Percentiles rank a stretch among this genome's conserved stretches.
Evolutionary conservation across 2,797 vertebrate genomes (phyloP).

Genomic region (Balearica regulorum): DNA sequence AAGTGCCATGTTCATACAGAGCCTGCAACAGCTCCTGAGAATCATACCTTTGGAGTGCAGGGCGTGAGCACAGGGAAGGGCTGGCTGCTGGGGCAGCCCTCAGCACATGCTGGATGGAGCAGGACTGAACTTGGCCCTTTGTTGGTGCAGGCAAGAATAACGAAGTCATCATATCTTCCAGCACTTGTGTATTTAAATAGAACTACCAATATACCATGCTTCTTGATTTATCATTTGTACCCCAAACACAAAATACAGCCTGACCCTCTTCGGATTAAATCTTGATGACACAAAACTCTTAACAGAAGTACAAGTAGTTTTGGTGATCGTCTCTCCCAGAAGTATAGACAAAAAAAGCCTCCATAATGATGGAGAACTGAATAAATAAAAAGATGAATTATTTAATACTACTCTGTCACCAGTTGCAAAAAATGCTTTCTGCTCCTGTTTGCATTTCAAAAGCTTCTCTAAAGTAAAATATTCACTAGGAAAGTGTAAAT

Average conservation of each 20-base stretch:
- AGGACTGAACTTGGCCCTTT: not conserved
- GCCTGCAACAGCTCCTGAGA: not conserved
- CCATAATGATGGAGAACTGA: not conserved
- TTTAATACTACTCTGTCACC: not conserved
- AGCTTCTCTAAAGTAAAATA: not conserved
- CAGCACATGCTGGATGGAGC: not conserved
- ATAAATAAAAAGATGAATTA: not conserved
- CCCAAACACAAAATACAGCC: not conserved
- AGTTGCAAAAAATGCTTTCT: not conserved
- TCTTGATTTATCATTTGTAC: not conserved
- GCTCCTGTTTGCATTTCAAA: not conserved
- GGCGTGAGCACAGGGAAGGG: not conserved
- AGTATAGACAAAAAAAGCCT: not conserved
- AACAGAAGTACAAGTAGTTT: not conserved
- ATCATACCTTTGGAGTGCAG: accelerated
- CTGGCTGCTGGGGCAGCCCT: not conserved
- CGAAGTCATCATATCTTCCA: not conserved
- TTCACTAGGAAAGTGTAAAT: not conserved
- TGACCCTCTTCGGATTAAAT: not conserved
- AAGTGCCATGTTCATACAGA: not conserved
- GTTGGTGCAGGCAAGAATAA: accelerated
- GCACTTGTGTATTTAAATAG: not conserved
- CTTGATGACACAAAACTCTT: not conserved
- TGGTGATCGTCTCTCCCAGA: not conserved
- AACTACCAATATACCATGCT: not conserved